These are phyloP conservation scores for Acrocera orbiculus DNA, from an alignment of 2,888 invertebrate species.

Conservation along the genomic window DNA sequence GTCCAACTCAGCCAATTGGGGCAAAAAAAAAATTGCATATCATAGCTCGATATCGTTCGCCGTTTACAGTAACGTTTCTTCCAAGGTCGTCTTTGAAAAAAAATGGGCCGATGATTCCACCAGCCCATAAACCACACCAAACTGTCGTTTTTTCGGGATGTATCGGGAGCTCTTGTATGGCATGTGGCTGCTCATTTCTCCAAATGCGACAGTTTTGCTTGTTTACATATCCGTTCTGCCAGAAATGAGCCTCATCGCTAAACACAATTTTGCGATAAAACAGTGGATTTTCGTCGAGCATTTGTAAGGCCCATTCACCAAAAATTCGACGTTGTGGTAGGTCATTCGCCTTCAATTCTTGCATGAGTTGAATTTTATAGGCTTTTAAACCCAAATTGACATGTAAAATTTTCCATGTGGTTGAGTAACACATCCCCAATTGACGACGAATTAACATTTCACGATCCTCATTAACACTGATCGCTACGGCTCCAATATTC, in stretches of 20 bases:
- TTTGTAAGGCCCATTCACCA: not conserved
- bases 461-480: slow-evolving; percentile 4
- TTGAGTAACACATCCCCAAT: slow-evolving; percentile 4
- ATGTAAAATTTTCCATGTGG: slow-evolving; percentile 7
- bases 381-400: slow-evolving; percentile 4
- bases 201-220: not conserved
- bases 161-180: not conserved
- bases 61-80: slow-evolving; percentile 4
- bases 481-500: slow-evolving; percentile 6
- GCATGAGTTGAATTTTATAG: slow-evolving; percentile 3
- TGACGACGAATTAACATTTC: slow-evolving; percentile 5
- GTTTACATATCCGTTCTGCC: not conserved
- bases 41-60: not conserved
- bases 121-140: slow-evolving; percentile 4
- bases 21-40: not conserved
- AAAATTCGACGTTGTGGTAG: not conserved
- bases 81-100: slow-evolving; percentile 2
- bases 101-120: slow-evolving; percentile 4
- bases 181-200: not conserved
- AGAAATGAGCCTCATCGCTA: slow-evolving; percentile 1
- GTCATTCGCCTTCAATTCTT: slow-evolving; percentile 1
- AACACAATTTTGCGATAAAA: not conserved
- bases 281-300: not conserved
- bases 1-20: no score
- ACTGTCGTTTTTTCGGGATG: slow-evolving; percentile 2